A percentile compares a stretch with the other conserved stretches of the same genome.
phyloP scores from a whole-genome alignment of 1,140 invertebrate species.

The Gyrodactylus salaris region DNA sequence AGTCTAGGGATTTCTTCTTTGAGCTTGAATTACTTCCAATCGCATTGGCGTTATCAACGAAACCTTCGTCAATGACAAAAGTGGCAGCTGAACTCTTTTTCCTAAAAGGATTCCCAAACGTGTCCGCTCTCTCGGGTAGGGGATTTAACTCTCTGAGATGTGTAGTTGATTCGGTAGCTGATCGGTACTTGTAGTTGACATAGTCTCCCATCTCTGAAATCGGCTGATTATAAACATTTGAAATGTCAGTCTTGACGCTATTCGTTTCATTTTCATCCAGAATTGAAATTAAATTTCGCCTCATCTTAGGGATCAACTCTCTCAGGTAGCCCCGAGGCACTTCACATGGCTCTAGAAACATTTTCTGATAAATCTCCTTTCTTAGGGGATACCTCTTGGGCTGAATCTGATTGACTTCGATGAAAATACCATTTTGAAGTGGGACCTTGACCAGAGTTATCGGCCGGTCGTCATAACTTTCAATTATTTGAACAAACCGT shows the following conservation, averaged over 20 bases:
- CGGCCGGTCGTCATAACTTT: background rate
- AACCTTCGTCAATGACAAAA: background rate
- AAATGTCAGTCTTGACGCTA: background rate
- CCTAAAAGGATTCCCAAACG: conserved; percentile 97
- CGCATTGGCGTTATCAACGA: background rate
- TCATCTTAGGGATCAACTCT: background rate
- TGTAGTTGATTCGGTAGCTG: conserved; percentile 32
- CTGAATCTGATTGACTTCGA: background rate
- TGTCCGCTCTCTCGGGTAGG: conserved; percentile 66
- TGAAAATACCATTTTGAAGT: background rate
- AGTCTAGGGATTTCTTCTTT: background rate
- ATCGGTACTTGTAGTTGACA: conserved; percentile 73
- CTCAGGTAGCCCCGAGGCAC: background rate
- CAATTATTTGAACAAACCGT: background rate
- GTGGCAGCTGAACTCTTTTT: background rate
- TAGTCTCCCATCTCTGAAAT: conserved; percentile 95
- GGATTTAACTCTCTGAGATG: conserved; percentile 70
- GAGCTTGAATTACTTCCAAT: background rate
- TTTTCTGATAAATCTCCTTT: background rate
- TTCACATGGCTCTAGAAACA: background rate
- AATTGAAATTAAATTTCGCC: background rate
- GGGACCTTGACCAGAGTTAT: background rate
- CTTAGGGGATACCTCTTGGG: background rate
- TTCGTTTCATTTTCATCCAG: background rate
- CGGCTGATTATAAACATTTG: conserved; percentile 42